Evolutionary conservation across 2,797 vertebrate genomes (phyloP), one percentile per base, ranked within the genome.

Genomic region (Gymnoscopelus braueri): DNA sequence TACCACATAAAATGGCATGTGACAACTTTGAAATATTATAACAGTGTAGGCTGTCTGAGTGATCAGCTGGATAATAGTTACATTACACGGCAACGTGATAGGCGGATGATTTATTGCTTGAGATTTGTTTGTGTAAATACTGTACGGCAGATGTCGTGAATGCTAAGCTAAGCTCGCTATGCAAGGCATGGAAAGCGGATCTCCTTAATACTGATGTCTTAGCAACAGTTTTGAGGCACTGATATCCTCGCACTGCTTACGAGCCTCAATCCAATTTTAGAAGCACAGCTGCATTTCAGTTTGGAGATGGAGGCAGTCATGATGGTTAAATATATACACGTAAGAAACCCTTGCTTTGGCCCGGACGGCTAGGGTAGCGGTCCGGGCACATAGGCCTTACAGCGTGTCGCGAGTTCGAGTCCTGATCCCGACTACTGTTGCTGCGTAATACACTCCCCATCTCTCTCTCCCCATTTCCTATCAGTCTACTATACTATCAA

Each of bases 251-350:
- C 88, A 64, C 87, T 93, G 92, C 91, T 92, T 92, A 89, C 87
- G 56, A 86, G 92, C 55, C 83, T 71, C 67, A 87, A 89, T 93
- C 91, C 89, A 92, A 90, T 92, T 93, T 93, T 93, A 93, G 92
- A 90, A 88, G 69, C 86, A 84, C 67, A 71, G 85, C 75, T 69
- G 65, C 68, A 63, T 91, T 91, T 91, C 79, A 79, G 73, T 77
- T 78, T 62, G 78, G 82, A 83, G 82, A 60, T 75, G 77, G 77
- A 83, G 82, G 77, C 77, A 64, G 55, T 68, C 77, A 79, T 75
- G 67, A 59, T 67, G 71, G 86, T 81, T 86, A 75, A 73, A 83
- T 83, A 78, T 81, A 85, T 65, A 70, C 77, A 70, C 6, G n/a
- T 50, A 50, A 73, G 69, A 72, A 88, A 69, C 67, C 71, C 63